These are phyloP conservation scores for Cremastobaeus sp. DNA, from an alignment of 2,888 invertebrate species.

Conservation along the genomic window DNA sequence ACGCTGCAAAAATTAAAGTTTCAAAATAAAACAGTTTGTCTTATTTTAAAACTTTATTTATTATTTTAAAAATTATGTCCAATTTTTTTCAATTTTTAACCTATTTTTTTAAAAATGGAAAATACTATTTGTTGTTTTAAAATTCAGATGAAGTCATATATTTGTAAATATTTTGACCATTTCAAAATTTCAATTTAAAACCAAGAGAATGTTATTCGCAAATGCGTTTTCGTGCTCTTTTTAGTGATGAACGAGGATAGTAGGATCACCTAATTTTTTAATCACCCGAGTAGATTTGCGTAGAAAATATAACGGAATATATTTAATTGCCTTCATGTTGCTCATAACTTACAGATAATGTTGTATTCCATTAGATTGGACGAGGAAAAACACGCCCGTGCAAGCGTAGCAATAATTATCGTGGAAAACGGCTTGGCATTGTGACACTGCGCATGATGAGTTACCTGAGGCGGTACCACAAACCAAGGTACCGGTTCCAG, in stretches of 20 bases:
- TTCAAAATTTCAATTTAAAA: too few relatives aligned
- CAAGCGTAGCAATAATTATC: constrained; percentile 50
- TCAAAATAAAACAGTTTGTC: too few relatives aligned
- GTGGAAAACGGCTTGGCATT: constrained; percentile 50
- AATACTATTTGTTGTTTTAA: too few relatives aligned
- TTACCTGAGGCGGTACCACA: constrained; percentile 44
- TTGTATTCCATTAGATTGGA: constrained; percentile 3
- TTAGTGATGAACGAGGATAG: background rate
- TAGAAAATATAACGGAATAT: constrained; percentile 26
- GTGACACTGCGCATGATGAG: constrained; percentile 49
- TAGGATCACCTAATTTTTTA: constrained; percentile 8
- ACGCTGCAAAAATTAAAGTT: too few relatives aligned
- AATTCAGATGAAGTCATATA: too few relatives aligned
- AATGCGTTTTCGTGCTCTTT: too few relatives aligned
- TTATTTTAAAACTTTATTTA: too few relatives aligned
- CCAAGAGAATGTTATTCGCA: too few relatives aligned
- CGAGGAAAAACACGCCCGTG: constrained; percentile 44
- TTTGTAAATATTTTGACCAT: too few relatives aligned
- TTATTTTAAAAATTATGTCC: too few relatives aligned
- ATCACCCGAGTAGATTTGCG: constrained; percentile 23
- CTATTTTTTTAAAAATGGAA: too few relatives aligned
- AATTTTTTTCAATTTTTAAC: too few relatives aligned
- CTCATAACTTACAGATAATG: constrained; percentile 35
- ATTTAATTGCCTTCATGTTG: constrained; percentile 39
- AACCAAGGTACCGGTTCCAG: constrained; percentile 40